Percentiles rank a stretch among this genome's conserved stretches.
These are phyloP conservation scores for Drosophila rubida DNA, from an alignment of 2,888 invertebrate genomes.

Conservation along the genomic window DNA sequence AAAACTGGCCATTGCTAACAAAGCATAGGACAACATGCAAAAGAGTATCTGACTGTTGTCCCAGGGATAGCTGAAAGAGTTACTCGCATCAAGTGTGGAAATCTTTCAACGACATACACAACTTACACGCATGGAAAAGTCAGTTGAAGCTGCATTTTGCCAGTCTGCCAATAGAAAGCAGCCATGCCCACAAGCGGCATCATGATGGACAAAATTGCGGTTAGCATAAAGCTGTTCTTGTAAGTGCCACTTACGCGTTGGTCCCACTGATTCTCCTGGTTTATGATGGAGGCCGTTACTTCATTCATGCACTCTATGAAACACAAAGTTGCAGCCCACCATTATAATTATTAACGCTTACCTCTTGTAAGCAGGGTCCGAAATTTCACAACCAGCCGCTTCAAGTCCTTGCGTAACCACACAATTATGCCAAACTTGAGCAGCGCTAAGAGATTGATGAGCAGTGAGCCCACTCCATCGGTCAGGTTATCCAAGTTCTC, in stretches of 20 bases:
- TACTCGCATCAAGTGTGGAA: neutral
- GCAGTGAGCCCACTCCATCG: slow-evolving; percentile 5
- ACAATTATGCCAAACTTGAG: slow-evolving; percentile 48
- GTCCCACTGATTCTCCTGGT: slow-evolving; percentile 34
- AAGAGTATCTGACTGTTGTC: slow-evolving; percentile 26
- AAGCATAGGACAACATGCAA: slow-evolving; percentile 22
- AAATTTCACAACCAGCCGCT: slow-evolving; percentile 30
- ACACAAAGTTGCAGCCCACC: neutral
- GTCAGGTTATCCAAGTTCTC: slow-evolving; percentile 11
- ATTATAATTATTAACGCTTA: neutral
- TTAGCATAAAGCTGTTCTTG: slow-evolving; percentile 32
- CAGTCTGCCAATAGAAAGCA: slow-evolving; percentile 24
- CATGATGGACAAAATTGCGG: slow-evolving; percentile 18
- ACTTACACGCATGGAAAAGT: slow-evolving; percentile 44
- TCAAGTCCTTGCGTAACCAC: slow-evolving; percentile 23
- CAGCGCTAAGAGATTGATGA: slow-evolving; percentile 39
- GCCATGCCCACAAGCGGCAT: slow-evolving; percentile 31
- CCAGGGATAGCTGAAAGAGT: slow-evolving; percentile 54
- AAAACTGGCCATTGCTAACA: slow-evolving; percentile 27
- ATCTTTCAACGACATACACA: neutral
- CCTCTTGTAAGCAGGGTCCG: slow-evolving; percentile 34
- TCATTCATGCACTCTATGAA: slow-evolving; percentile 28
- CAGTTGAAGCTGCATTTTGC: slow-evolving; percentile 25
- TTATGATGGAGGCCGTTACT: slow-evolving; percentile 7
- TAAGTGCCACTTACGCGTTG: slow-evolving; percentile 37